These are phyloP conservation scores for Leucoma salicis DNA, from an alignment of 2,888 invertebrate species.

Conservation along the genomic window DNA sequence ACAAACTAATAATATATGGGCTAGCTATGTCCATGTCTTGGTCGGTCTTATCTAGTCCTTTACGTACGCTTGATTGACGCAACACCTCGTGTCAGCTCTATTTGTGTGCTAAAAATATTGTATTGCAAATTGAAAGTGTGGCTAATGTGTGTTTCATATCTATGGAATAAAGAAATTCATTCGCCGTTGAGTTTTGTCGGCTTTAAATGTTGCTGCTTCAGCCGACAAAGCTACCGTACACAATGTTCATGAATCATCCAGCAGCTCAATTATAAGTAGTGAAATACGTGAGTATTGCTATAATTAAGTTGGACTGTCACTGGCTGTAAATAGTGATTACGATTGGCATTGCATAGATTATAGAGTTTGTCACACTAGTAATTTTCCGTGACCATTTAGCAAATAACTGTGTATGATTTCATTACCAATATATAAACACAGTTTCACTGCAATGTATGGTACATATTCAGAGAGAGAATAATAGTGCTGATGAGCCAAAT, in stretches of 20 bases:
- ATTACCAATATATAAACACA: background rate
- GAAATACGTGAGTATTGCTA: constrained; percentile 32
- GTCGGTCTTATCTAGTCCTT: constrained; percentile 63
- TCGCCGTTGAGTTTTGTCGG: constrained; percentile 12
- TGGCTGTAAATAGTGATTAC: constrained; percentile 44
- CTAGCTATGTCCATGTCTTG: constrained; percentile 60
- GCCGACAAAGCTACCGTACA: constrained; percentile 25
- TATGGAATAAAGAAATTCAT: constrained; percentile 18
- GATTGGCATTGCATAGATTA: constrained; percentile 37
- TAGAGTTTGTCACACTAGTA: constrained; percentile 23
- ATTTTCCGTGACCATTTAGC: constrained; percentile 9
- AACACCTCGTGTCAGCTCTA: constrained; percentile 42
- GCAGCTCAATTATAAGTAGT: constrained; percentile 29
- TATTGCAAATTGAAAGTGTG: constrained; percentile 37
- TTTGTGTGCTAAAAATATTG: constrained; percentile 52
- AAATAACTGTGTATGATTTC: constrained; percentile 7
- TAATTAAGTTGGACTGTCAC: constrained; percentile 49
- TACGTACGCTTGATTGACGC: constrained; percentile 59
- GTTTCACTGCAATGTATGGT: too few relatives aligned
- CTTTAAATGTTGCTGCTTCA: constrained; percentile 15
- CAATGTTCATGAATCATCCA: constrained; percentile 29
- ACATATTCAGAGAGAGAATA: too few relatives aligned
- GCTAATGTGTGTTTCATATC: constrained; percentile 28
- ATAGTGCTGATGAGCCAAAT: too few relatives aligned
- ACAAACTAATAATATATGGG: constrained; percentile 74